Conservation (phyloP, 1,140 invertebrate species). For the Aleiodes sp. region DNA sequence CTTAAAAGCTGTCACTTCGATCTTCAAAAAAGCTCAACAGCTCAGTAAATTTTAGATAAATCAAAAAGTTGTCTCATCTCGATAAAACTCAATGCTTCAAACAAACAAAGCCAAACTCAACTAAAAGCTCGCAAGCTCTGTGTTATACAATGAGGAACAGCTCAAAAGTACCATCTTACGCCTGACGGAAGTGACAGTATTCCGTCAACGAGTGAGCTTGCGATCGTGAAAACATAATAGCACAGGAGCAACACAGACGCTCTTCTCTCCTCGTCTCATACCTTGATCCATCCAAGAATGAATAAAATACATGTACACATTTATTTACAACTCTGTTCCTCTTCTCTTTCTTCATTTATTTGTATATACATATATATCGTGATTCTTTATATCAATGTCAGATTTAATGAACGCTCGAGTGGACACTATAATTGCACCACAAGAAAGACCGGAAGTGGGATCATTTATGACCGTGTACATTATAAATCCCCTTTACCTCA, state of each 20-base stretch:
- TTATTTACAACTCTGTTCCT: constrained; percentile 16
- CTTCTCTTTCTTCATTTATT: background rate
- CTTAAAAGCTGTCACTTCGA: no score
- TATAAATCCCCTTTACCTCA: constrained; percentile 16
- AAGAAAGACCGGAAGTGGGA: constrained; percentile 27
- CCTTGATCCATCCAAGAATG: constrained; percentile 23
- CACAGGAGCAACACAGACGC: background rate
- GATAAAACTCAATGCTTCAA: no score
- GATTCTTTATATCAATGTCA: constrained; percentile 16
- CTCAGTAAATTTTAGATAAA: no score
- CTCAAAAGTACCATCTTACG: no score
- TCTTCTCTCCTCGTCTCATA: background rate
- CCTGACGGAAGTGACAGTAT: constrained; percentile 43
- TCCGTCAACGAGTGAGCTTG: constrained; percentile 38
- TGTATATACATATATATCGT: background rate
- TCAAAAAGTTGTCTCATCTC: no score
- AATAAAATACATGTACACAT: constrained; percentile 22
- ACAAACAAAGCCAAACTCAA: background rate
- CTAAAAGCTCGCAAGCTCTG: background rate
- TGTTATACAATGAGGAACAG: no score
- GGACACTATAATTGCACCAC: constrained; percentile 13
- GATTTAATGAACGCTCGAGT: constrained; percentile 13
- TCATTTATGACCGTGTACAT: background rate
- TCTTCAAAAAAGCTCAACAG: no score
- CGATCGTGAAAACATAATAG: constrained; percentile 33